These are phyloP conservation scores for Jaculus jaculus DNA, from an alignment of 2,113 vertebrate genomes.

Conservation along the genomic window DNA sequence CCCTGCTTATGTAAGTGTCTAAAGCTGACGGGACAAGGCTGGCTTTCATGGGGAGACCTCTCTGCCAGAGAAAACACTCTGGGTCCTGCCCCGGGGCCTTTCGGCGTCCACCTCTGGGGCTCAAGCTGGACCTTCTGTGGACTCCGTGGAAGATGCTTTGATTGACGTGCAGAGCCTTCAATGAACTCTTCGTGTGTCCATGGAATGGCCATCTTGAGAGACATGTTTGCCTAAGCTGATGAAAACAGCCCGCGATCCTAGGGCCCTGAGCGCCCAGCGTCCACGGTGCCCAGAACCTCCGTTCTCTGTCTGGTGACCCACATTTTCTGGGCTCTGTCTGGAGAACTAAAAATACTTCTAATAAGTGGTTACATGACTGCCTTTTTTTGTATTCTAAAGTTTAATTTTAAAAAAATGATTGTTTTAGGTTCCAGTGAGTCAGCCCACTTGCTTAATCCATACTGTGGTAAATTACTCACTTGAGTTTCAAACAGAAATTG, in stretches of 20 bases:
- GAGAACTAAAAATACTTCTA: conserved; percentile 54
- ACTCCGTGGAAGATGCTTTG: not conserved
- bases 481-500: conserved; percentile 41
- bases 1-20: conserved; percentile 8
- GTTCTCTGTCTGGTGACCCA: conserved; percentile 16
- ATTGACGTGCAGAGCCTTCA: not conserved
- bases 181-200: not conserved
- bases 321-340: conserved; percentile 19
- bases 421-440: conserved; percentile 36
- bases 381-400: conserved; percentile 35
- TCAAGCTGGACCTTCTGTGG: not conserved
- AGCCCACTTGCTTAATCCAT: conserved; percentile 30
- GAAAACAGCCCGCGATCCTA: not conserved
- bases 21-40: not conserved
- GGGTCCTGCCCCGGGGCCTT: not conserved
- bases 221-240: not conserved
- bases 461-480: not conserved
- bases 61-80: conserved; percentile 37
- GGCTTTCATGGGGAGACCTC: not conserved
- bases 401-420: conserved; percentile 3
- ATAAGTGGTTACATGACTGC: conserved; percentile 14
- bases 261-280: not conserved
- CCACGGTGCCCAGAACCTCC: not conserved
- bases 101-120: not conserved
- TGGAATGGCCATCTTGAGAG: not conserved